These are phyloP conservation scores for Meles meles DNA, from an alignment of 2,113 vertebrate species.

Conservation along the genomic window DNA sequence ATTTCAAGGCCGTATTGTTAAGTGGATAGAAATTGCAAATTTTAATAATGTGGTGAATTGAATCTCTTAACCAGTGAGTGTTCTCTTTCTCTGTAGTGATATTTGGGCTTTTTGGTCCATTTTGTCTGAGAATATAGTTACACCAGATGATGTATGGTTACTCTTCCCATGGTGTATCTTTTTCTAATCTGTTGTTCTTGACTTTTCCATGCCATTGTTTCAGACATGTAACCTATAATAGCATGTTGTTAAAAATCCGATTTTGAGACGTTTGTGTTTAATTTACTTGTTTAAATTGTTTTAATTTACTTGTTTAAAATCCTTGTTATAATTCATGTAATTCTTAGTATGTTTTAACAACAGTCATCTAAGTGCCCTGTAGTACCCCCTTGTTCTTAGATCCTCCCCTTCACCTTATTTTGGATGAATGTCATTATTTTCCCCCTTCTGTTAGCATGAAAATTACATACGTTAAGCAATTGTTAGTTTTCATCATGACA, in stretches of 20 bases:
- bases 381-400: neutral
- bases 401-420: neutral
- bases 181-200: neutral
- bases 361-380: neutral
- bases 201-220: neutral
- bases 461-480: neutral
- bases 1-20: neutral
- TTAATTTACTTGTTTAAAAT: neutral
- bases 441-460: neutral
- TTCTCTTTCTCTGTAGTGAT: neutral
- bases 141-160: neutral
- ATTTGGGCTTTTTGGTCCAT: neutral
- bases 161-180: neutral
- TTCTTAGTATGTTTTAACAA: neutral
- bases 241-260: neutral
- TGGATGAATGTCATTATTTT: neutral
- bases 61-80: neutral
- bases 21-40: neutral
- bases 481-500: neutral
- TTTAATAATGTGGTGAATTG: neutral
- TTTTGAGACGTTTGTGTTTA: neutral
- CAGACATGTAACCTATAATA: neutral
- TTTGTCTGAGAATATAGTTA: neutral
- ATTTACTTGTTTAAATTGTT: too few species aligned
- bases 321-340: neutral